These are phyloP conservation scores for Enteromius thamalakanensis DNA, from an alignment of 2,797 vertebrate genomes.

Conservation along the genomic window DNA sequence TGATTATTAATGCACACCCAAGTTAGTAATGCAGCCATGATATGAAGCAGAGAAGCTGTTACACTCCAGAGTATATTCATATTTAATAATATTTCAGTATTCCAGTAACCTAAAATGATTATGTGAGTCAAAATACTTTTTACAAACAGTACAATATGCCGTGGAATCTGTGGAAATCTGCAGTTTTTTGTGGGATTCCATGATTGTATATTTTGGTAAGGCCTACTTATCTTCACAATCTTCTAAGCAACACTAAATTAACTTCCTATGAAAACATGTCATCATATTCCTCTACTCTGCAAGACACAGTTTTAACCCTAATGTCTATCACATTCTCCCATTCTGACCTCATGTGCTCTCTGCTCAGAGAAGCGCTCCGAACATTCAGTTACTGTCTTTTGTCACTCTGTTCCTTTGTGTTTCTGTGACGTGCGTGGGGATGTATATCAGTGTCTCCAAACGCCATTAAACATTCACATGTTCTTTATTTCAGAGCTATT, in stretches of 20 bases:
- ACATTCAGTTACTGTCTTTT: slow-evolving; percentile 28
- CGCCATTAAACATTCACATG: slow-evolving; percentile 59
- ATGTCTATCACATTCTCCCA: slow-evolving; percentile 9
- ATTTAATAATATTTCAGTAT: not conserved
- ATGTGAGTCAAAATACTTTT: not conserved
- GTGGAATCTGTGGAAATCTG: slow-evolving; percentile 1
- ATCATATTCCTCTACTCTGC: not conserved
- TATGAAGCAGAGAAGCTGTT: not conserved
- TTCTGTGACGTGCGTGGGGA: slow-evolving; percentile 29
- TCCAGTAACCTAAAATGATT: not conserved
- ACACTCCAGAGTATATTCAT: not conserved
- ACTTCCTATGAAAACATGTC: not conserved
- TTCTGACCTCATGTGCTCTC: not conserved
- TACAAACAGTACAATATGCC: not conserved
- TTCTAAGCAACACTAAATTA: not conserved
- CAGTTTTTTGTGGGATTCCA: not conserved
- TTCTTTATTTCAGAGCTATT: slow-evolving; percentile 58
- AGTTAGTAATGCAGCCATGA: not conserved
- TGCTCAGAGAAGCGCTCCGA: not conserved
- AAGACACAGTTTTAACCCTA: slow-evolving; percentile 1
- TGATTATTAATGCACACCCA: not conserved
- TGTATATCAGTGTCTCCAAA: slow-evolving; percentile 55
- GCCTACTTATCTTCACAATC: not conserved
- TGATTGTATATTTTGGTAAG: not conserved
- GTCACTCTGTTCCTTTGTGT: slow-evolving; percentile 34